Percentiles rank a stretch among this genome's conserved stretches.
Conservation (phyloP, 2,888 invertebrate genomes). For the Ernsta delagoae region DNA sequence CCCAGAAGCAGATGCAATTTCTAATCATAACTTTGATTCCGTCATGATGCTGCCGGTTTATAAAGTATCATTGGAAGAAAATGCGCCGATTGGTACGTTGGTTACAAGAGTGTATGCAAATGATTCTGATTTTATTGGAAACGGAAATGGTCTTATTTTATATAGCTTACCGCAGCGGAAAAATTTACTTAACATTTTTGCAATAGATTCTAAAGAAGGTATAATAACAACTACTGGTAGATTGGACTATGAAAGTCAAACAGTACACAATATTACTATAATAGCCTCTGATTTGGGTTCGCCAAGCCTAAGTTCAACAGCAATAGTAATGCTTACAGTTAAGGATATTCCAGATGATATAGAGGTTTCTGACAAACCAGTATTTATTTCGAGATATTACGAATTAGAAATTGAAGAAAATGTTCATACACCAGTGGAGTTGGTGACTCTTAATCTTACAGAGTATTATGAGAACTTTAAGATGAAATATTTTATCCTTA, state of each 20-base stretch:
- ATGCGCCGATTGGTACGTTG: constrained; percentile 89
- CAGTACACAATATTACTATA: constrained; percentile 90
- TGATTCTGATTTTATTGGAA: constrained; percentile 93
- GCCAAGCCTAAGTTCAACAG: constrained; percentile 92
- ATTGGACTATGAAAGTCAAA: constrained; percentile 89
- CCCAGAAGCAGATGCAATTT: constrained; percentile 73
- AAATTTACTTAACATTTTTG: constrained; percentile 87
- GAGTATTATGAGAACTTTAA: constrained; percentile 87
- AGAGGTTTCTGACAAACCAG: constrained; percentile 74
- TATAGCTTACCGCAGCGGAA: constrained; percentile 90
- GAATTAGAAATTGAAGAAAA: constrained; percentile 94
- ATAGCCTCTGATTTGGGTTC: constrained; percentile 94
- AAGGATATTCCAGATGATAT: constrained; percentile 87
- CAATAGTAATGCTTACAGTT: constrained; percentile 88
- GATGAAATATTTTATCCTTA: constrained; percentile 87
- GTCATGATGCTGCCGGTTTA: constrained; percentile 88
- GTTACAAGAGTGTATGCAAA: constrained; percentile 92
- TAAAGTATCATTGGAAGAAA: constrained; percentile 90
- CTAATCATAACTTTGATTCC: constrained; percentile 82
- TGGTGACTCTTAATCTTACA: constrained; percentile 91
- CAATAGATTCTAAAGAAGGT: constrained; percentile 94
- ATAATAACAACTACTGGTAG: constrained; percentile 90
- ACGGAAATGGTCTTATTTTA: constrained; percentile 94
- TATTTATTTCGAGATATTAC: constrained; percentile 89
- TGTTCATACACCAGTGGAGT: constrained; percentile 88